These are phyloP conservation scores for Metopia argyrocephala DNA, from an alignment of 2,888 invertebrate genomes.

Conservation along the genomic window DNA sequence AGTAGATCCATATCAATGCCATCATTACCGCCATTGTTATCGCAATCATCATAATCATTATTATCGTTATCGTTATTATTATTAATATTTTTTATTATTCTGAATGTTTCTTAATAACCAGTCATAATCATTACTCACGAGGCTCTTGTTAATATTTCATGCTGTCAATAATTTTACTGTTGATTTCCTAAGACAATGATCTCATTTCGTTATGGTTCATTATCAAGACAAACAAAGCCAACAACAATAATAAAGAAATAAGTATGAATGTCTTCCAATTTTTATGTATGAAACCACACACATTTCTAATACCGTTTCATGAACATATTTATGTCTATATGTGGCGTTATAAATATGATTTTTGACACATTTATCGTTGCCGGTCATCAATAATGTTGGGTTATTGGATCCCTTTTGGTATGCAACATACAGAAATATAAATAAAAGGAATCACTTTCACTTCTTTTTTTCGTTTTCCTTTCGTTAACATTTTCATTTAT, in stretches of 20 bases:
- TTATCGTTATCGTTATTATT: not conserved
- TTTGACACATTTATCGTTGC: conserved; percentile 54
- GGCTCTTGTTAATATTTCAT: conserved; percentile 2
- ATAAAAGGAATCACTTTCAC: too few species aligned
- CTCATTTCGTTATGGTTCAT: not conserved
- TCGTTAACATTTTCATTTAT: not conserved
- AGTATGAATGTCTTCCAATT: not conserved
- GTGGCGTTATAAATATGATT: conserved; percentile 34
- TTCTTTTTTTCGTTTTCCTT: not conserved
- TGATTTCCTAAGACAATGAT: conserved; percentile 32
- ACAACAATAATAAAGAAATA: not conserved
- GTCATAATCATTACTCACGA: conserved; percentile 38
- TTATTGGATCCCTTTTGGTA: conserved; percentile 32
- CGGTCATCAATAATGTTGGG: conserved; percentile 40
- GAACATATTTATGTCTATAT: not conserved
- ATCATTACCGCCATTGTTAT: conserved; percentile 26
- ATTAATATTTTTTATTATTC: not conserved
- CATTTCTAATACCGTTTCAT: not conserved
- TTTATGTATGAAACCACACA: not conserved
- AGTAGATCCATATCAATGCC: conserved; percentile 11
- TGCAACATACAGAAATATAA: not conserved
- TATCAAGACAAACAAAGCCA: conserved; percentile 2
- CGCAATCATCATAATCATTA: not conserved
- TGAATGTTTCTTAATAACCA: conserved; percentile 26
- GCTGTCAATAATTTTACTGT: conserved; percentile 13